Base-by-base conservation (phyloP, 2,888 invertebrate genomes). In the Corbicula japonica region DNA sequence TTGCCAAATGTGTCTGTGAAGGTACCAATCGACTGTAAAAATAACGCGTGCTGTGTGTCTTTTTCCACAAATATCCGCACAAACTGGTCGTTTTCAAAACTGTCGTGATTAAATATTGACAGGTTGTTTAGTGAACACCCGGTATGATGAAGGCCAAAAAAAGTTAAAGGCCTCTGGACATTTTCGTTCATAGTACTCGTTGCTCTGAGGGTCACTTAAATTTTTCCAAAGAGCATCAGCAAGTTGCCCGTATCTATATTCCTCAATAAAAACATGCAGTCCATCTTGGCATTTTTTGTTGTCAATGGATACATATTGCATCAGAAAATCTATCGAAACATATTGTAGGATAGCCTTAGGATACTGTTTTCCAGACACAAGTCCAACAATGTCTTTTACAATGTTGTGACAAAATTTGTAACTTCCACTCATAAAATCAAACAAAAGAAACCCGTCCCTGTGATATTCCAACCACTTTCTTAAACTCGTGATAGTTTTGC, bases 311-410 rank as follows among this genome's bases (percentile, higher is more conserved):
- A 62, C 54, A 41, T 68, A 73, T 35, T 61, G 50, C 38, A 68
- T 21, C 1, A 68, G 35, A 48, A 77, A 77, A 34, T 61, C 70
- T 38, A 63, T 60, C 8, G 63, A 34, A 44, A 56, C 30, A 76
- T 60, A 76, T 5, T 32, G 26, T 5, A 76, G 50, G 8, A 54
- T 35, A 21, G 52, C 70, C 18, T 71, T 56, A 8, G 58, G 63
- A 48, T 56, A 63, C 5, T 73, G 62, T 23, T 77, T 68, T 18
- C 68, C 54, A 10, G 69, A 44, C 1, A 77, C 77, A 32, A 77
- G 32, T 26, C 77, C 77, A 28, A 77, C 48, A 72, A 71, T 77
- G 32, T 77, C 77, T 26, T 52, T 34, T 18, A 73, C 71, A 8
- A 72, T 50, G 30, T 69, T 68, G 63, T 77, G 77, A 26, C 56